These are phyloP conservation scores for Melipona bicolor DNA, from an alignment of 2,888 invertebrate genomes.

Conservation along the genomic window DNA sequence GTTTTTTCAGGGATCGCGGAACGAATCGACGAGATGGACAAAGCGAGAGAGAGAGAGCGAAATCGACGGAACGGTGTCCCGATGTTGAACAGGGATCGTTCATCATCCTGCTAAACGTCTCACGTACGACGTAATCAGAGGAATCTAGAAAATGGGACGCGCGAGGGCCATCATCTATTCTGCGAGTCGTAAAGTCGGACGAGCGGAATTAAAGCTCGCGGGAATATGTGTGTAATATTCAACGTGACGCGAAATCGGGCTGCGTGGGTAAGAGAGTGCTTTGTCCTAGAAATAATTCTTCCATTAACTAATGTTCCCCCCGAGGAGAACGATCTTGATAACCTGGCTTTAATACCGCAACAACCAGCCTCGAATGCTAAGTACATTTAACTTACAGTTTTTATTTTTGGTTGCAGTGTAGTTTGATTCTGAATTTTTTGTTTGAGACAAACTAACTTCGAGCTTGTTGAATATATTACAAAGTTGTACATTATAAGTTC, in stretches of 20 bases:
- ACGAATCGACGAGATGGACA: neutral
- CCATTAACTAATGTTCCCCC: neutral
- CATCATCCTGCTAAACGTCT: conserved; percentile 6
- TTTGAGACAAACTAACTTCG: too few species aligned
- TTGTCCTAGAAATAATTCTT: neutral
- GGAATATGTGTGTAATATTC: conserved; percentile 7
- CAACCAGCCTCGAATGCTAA: neutral
- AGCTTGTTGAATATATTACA: too few species aligned
- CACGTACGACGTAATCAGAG: conserved; percentile 3
- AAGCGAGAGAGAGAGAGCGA: neutral
- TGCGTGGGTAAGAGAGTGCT: conserved; percentile 28
- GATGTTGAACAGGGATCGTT: neutral
- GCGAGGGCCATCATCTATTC: conserved; percentile 51
- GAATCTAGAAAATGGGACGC: conserved; percentile 52
- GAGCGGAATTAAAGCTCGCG: conserved; percentile 46
- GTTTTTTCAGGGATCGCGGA: neutral
- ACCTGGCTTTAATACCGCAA: neutral
- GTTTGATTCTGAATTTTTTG: too few species aligned
- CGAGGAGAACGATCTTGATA: neutral
- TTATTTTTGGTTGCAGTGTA: too few species aligned
- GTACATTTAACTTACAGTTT: neutral
- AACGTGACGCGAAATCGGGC: neutral
- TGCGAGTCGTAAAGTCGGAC: conserved; percentile 33
- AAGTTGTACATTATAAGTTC: too few species aligned
- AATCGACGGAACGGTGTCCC: neutral